Evolutionary conservation across 2,113 vertebrate genomes (phyloP), one percentile per base, ranked within the genome.

Genomic region (Pardalotus punctatus): DNA sequence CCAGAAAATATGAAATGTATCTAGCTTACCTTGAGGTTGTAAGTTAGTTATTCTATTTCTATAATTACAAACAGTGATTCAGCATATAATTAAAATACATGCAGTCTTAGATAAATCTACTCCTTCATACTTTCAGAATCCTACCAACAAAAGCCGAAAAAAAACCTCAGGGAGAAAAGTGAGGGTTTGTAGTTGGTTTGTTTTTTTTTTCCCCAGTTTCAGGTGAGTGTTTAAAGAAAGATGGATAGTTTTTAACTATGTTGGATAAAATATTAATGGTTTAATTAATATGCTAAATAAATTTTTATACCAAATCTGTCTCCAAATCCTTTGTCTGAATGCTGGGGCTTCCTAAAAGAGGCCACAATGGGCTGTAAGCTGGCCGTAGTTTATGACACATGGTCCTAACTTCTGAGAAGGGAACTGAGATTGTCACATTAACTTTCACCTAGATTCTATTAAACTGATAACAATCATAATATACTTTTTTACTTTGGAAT

Each of bases 1-100:
- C 96, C 87, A 95, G 90, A 90, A 93, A 86, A 65, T 93, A 64
- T 79, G 38, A 93, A 94, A 92, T 56, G 42, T 90, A 47, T 73
- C 31, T 71, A 74, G 35, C 38, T 96, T 90, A 95, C 79, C 56
- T 95, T 88, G 58, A 95, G 86, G 89, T 51, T 93, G 31, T 38
- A 62, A 54, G 29, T 64, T 93, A 88, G 71, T 53, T 91, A 69
- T 23, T 96, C 45, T 47, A 71, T 86, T 96, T 93, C 69, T 85
- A 18, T 94, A 90, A 96, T 87, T 92, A 33, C 12, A n/a, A 87
- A 66, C 33, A 67, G 58, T 86, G 76, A 97, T 61, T 96, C 69
- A 96, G 81, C 62, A 96, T 27, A 15, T 66, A 74, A 85, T 93
- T 90, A 33, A 72, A 83, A 72, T 42, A 56, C 22, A 14, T 65